Evolutionary conservation across 1,140 invertebrate genomes (phyloP), one percentile per base, ranked within the genome.

Genomic region (Ostrea edulis): DNA sequence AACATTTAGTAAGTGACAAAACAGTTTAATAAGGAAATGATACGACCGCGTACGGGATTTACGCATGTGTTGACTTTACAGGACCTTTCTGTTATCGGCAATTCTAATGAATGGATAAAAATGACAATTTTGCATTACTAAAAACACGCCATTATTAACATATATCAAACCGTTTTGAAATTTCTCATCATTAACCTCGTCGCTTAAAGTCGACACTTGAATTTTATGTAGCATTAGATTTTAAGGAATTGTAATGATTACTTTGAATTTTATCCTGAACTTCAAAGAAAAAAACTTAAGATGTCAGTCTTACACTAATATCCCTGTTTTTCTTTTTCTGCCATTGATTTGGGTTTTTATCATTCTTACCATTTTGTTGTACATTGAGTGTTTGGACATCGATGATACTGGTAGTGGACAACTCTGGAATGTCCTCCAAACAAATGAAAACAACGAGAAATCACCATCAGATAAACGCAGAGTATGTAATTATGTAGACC

Each of bases 181-280:
- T 77, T 35, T 44, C 22, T 35, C 25, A 29, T 14, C 22, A 35
- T 7, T 77, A 35, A 77, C 68, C 68, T 17, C 58, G n/a, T 20
- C n/a, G 58, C 7, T 14, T 20, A 17, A n/a, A 62, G 25, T 29
- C 29, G 29, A 8, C 7, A 4, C 25, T 11, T 77, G 25, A 25
- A 44, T 77, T 29, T 77, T 0, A 9, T 25, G 11, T 11, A 77
- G 68, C 29, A 77, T 62, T 77, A 77, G 68, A 77, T 77, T 35
- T 77, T 77, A 77, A 29, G 68, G 68, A 77, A 77, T 77, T 77
- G 68, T 77, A 12, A 77, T 77, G 68, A 29, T 77, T 35, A 29
- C 29, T 29, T 77, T 35, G 68, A 29, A 14, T 29, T 77, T 77
- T 77, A 77, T 25, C 68, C 29, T 29, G 25, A 9, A 77, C 68